Evolutionary conservation across 2,113 vertebrate species (phyloP).

Genomic region (Pogonocichla stellata): DNA sequence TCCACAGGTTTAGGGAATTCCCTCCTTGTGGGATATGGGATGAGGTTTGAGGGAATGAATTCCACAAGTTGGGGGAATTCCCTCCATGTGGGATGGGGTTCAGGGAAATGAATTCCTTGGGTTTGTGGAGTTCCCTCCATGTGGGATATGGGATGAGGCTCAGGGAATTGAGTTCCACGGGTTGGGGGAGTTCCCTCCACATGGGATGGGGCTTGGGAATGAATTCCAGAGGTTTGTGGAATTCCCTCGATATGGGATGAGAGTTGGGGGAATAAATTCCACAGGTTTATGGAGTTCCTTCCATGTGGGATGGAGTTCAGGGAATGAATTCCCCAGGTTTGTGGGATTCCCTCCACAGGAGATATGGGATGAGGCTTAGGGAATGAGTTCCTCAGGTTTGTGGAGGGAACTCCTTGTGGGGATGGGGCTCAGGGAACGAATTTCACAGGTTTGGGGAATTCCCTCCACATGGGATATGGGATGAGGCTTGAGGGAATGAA

Average conservation of each 20-base stretch:
- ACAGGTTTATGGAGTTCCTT: fast-evolving
- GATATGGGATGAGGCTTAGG: neutral
- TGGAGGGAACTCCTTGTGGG: too few species aligned
- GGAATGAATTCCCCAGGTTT: neutral
- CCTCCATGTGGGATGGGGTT: fast-evolving
- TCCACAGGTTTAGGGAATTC: too few species aligned
- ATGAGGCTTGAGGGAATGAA: too few species aligned
- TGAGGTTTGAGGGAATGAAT: too few species aligned
- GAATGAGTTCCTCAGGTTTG: neutral
- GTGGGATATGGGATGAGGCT: neutral
- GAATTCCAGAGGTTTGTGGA: too few species aligned
- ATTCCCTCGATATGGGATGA: too few species aligned
- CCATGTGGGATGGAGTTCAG: fast-evolving
- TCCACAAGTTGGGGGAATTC: fast-evolving
- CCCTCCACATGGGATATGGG: fast-evolving
- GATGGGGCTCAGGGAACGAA: too few species aligned
- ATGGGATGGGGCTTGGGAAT: too few species aligned
- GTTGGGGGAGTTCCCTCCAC: too few species aligned
- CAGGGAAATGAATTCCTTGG: neutral
- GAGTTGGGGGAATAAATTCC: neutral
- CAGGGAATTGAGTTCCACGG: too few species aligned
- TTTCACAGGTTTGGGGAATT: neutral
- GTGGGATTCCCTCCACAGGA: neutral
- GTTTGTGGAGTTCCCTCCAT: neutral
- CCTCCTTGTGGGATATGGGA: too few species aligned